Base-by-base conservation (phyloP, 2,888 invertebrate species). In the Watsonalla binaria region DNA sequence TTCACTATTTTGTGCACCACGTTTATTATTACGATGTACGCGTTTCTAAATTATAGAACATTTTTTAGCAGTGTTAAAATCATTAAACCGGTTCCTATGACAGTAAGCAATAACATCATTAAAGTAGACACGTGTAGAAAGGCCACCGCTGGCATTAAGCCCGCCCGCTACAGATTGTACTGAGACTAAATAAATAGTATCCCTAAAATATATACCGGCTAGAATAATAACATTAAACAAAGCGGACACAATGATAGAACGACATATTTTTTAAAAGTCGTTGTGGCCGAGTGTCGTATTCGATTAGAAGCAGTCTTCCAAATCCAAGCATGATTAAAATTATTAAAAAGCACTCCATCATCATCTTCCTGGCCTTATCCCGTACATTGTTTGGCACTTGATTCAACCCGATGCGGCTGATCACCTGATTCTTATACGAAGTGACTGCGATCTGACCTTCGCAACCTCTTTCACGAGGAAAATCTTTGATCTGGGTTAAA, bases 141-240 rank as follows among this genome's bases (percentile, higher is more conserved):
- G 37, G 47, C n/a, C 42, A 14, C 48, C 51, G 60, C 60, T 66
- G 62, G 66, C 58, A 63, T 58, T 51, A 63, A 58, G 60, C 61
- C 64, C 57, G 54, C 55, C 14, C 52, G 15, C 54, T 55, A 56
- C 53, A 57, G 55, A 57, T 58, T 46, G 49, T 47, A 48, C 52
- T 46, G 33, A 47, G 59, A 59, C 61, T 61, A 60, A 59, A 68
- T 62, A 58, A 54, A 55, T 54, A 51, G 47, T 47, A 47, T 9
- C 35, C 48, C 6, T 48, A 13, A 48, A 48, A 48, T 48, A 48
- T 48, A 48, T 13, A n/a, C 35, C 7, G 11, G 15, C 14, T 8
- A 37, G 15, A 49, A 37, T 48, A 37, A 37, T 37, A 49, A 49
- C 14, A 49, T 6, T 37, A 37, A 49, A 49, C 49, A 37, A 42